These are phyloP conservation scores for Parazoanthus swiftii DNA, from an alignment of 92 coral and sea anemone species.

Conservation along the genomic window DNA sequence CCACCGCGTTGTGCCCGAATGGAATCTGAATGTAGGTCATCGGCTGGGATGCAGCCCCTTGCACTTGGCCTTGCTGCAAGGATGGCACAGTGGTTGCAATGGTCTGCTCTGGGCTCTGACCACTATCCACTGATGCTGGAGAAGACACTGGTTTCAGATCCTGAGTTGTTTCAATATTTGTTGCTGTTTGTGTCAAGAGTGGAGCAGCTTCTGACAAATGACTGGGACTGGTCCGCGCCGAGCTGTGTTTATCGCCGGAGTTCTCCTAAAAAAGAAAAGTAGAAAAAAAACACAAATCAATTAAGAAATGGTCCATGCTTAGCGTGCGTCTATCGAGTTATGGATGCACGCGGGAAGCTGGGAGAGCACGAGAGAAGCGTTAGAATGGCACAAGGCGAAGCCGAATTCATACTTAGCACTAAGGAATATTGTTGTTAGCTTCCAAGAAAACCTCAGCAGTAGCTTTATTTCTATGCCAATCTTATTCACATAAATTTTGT, in stretches of 20 bases:
- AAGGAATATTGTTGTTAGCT: not conserved
- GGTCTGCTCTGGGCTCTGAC: conserved; percentile 24
- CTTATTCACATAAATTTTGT: too few relatives aligned
- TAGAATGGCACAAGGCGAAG: too few relatives aligned
- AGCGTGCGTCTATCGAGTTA: not conserved
- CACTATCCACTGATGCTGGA: conserved; percentile 9
- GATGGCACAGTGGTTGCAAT: not conserved
- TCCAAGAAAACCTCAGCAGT: not conserved
- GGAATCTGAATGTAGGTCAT: conserved; percentile 1
- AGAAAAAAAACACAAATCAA: not conserved
- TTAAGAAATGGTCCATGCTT: not conserved
- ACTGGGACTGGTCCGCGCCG: not conserved
- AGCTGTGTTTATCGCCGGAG: conserved; percentile 9
- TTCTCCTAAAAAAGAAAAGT: conserved; percentile 15
- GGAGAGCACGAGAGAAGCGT: too few relatives aligned
- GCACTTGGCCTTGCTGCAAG: conserved; percentile 22
- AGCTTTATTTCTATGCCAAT: too few relatives aligned
- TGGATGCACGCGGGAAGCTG: too few relatives aligned
- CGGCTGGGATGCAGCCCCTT: conserved; percentile 15
- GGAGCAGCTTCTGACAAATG: conserved; percentile 7
- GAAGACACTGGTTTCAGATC: conserved; percentile 11
- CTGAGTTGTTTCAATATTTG: conserved; percentile 30
- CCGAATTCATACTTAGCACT: too few relatives aligned
- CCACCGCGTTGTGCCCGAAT: not conserved
- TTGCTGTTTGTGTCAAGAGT: not conserved